Base-by-base conservation (phyloP, 2,888 invertebrate species). In the Diaprepes abbreviatus region DNA sequence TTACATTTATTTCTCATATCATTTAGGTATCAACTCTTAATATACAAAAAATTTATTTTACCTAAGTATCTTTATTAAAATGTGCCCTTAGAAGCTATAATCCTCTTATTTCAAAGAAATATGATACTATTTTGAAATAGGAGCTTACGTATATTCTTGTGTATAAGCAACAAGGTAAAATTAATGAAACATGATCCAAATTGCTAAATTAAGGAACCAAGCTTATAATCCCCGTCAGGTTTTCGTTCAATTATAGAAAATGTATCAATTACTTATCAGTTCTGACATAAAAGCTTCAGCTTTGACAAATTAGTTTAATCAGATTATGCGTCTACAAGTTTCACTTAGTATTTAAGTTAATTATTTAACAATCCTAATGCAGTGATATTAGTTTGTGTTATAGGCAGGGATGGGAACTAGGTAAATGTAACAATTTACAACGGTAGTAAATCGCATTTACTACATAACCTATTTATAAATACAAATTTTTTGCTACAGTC, bases 251-350 rank as follows among this genome's bases (percentile, higher is more conserved):
- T 45, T 45, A 45, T 24, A 24, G 24, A 45, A 45, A 24, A 45
- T 12, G 24, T 45, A 45, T 45, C 45, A 45, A 45, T 45, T 45
- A 45, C 45, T 4, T 19, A 45, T 45, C n/a, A 45, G 12, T 24
- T 21, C 45, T 10, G 19, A 12, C 3, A 45, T 45, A 45, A 24
- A 45, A 45, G 21, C 45, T 5, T 24, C 6, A 24, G 9, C 24
- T 45, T 6, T 24, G 7, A 12, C 24, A 45, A 45, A 45, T 45
- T 45, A 12, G 21, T 24, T 45, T 45, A 45, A 7, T 45, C 12
- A 45, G 24, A 12, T 10, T 0, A 21, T 24, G 12, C 24, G n/a
- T 24, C 21, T 21, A n/a, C 21, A 21, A 45, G 10, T 45, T 45
- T 4, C n/a, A n/a, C n/a, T 45, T 24, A 9, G 6, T 24, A 21